Evolutionary conservation across 2,113 vertebrate genomes (phyloP), one percentile per base, ranked within the genome.

Genomic region (Engystomops pustulosus): DNA sequence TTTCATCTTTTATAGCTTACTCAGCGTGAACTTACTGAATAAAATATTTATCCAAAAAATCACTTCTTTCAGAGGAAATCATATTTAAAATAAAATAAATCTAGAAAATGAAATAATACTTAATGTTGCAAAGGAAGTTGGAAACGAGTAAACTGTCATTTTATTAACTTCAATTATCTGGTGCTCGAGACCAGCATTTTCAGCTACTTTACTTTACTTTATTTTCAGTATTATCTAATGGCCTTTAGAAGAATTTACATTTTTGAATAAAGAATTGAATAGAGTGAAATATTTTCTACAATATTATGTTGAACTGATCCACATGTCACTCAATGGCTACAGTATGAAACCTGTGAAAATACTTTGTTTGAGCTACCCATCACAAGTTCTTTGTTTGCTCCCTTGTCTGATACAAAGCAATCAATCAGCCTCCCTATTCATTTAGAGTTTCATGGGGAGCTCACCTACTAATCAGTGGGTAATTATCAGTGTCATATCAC

Each of bases 401-500:
- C 36, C 49, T 36, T 51, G 65, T 55, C 67, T 38, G 27, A 44
- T 81, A n/a, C 62, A 25, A 32, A 47, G 81, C 55, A 51, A 83
- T 83, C 70, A 65, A 32, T 81, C 65, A 55, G 62, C 71, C 71
- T 83, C 53, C 53, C 81, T 20, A 49, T 76, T 83, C 45, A 76
- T 83, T 75, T 76, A 36, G 53, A 49, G 23, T 83, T 74, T 83
- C 38, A 60, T 83, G 72, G 34, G 70, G 51, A 83, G 81, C 72
- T 83, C 81, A 65, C 81, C 81, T 83, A 75, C 41, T 83, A 83
- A 83, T 83, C 81, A 83, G 81, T 51, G 34, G 70, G 71, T 83
- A 83, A 83, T 83, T 83, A 83, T 76, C 38, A 62, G 81, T 83
- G 81, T 83, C 81, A 83, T 75, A 75, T 75, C 62, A 83, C 45